Evolutionary conservation across 2,888 invertebrate genomes (phyloP).

Genomic region (Athripsodes cinereus): DNA sequence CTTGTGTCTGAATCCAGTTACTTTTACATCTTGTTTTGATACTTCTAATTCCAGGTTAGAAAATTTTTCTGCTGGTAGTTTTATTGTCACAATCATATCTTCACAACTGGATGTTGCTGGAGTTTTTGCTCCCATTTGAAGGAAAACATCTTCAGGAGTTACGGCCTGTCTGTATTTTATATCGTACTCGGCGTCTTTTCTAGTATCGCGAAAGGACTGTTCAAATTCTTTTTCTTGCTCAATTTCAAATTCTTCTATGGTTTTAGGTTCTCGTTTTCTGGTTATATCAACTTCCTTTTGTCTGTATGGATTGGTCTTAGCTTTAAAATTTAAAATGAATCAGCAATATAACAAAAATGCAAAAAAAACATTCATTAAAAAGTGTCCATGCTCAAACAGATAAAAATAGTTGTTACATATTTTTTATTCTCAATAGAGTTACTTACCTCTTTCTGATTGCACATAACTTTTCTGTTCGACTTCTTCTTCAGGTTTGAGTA

Average conservation of each 20-base stretch:
- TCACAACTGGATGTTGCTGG: constrained; percentile 79
- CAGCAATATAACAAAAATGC: too few species aligned
- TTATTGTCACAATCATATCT: constrained; percentile 72
- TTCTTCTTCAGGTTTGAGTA: constrained; percentile 32
- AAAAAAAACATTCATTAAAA: too few species aligned
- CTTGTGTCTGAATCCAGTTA: constrained; percentile 58
- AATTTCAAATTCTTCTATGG: constrained; percentile 46
- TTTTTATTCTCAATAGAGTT: too few species aligned
- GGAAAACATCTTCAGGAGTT: constrained; percentile 76
- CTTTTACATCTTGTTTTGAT: constrained; percentile 52
- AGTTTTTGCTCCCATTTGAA: constrained; percentile 80
- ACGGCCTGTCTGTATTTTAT: constrained; percentile 83
- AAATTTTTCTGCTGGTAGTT: constrained; percentile 68
- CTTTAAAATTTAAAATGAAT: too few species aligned
- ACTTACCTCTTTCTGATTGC: constrained; percentile 22
- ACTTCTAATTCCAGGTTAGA: constrained; percentile 71
- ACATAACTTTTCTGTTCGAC: constrained; percentile 34
- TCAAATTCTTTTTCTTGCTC: constrained; percentile 50
- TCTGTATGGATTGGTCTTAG: not conserved
- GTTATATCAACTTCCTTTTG: not conserved
- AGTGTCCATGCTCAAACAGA: too few species aligned
- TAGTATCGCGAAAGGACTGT: constrained; percentile 51
- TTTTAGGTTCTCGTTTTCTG: constrained; percentile 29
- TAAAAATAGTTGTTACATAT: too few species aligned
- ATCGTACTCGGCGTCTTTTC: constrained; percentile 66